Base-by-base conservation (phyloP, 1,140 invertebrate genomes). In the Sarcophaga peregrina region DNA sequence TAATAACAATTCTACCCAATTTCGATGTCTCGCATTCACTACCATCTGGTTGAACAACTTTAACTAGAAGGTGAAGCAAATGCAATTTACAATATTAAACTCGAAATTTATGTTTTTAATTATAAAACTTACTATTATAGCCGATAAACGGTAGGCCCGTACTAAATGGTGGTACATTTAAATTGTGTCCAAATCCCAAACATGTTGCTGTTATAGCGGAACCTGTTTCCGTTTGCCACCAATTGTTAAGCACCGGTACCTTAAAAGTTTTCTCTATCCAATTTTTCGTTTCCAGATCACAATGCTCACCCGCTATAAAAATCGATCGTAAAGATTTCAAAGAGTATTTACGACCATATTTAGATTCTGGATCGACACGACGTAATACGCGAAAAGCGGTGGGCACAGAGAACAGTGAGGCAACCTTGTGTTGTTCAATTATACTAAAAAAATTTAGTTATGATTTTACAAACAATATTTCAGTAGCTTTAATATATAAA, bases 191-290 rank as follows among this genome's bases (percentile, higher is more conserved):
- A 9, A 97, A 92, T 5, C 96, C 97, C 11, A 96, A 86, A 90
- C 96, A 97, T 0, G 94, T 94, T 0, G 96, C 94, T 0, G 97
- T 97, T 13, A 98, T 96, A 0, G 97, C 93, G 84, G 97, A 97
- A 0, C 97, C 97, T 0, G 96, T 97, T 91, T 98, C 97, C 58
- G 89, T 98, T 91, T 98, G 97, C 97, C 97, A 99, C 97, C 97
- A 99, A 88, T 98, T 95, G 90, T 99, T 98, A 20, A 98, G 87
- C 9, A 98, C 93, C 0, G 97, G 96, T 3, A 96, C 96, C 84
- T 95, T 93, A 86, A 98, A 96, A 10, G 93, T 92, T 81, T 93
- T 93, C 89, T 96, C 94, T 0, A 96, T 95, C 97, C 97, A 99
- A 7, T 91, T 85, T 92, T 97, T 95, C 0, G 97, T 97, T 87